phyloP scores from a whole-genome alignment of 92 coral and sea anemone genomes.

The Isaurus tuberculatus region DNA sequence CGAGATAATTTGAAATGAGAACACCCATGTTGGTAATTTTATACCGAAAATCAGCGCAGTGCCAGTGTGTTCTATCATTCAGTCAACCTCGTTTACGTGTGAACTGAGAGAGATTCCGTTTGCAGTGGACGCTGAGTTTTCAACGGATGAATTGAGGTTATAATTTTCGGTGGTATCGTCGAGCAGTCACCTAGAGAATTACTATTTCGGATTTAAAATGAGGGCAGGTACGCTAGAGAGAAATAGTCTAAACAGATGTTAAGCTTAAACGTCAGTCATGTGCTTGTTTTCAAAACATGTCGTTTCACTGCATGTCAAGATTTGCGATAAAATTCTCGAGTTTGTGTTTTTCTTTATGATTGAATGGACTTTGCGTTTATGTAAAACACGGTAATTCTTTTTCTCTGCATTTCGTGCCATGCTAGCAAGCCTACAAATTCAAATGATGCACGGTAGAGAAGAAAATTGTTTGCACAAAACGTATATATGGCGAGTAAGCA shows the following conservation, averaged over 20 bases:
- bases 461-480: constrained; percentile 9
- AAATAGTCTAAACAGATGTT: constrained; percentile 44
- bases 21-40: constrained; percentile 77
- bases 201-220: constrained; percentile 27
- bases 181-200: not conserved
- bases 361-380: not conserved
- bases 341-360: not conserved
- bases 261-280: constrained; percentile 14
- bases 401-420: not conserved
- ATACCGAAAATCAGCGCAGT: constrained; percentile 57
- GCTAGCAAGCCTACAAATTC: constrained; percentile 13
- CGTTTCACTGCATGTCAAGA: constrained; percentile 30
- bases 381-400: not conserved
- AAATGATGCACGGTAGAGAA: not conserved
- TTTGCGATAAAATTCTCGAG: not conserved
- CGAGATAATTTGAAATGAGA: constrained; percentile 28
- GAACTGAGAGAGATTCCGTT: not conserved
- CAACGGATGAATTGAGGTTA: not conserved
- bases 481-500: not conserved
- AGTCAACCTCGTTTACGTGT: constrained; percentile 38
- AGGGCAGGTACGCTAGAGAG: constrained; percentile 39
- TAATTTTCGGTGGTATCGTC: not conserved
- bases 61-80: not conserved
- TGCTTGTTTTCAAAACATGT: constrained; percentile 37
- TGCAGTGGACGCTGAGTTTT: constrained; percentile 6